Conservation (phyloP, 2,888 invertebrate genomes). For the Ligdia adustata region DNA sequence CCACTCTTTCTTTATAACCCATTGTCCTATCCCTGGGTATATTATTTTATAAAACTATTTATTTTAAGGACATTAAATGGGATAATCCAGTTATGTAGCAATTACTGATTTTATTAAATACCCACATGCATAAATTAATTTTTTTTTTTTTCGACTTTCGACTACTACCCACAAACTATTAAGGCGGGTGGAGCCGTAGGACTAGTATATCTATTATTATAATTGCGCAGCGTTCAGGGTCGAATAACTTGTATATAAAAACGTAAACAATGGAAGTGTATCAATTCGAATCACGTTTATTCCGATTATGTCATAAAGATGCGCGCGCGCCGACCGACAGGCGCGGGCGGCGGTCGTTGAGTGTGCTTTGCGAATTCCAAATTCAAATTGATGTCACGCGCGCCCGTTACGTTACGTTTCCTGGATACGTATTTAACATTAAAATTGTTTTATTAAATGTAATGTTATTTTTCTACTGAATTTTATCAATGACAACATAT, state of each 20-base stretch:
- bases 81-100: too few species aligned
- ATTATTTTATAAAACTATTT: too few species aligned
- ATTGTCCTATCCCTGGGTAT: too few species aligned
- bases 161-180: too few species aligned
- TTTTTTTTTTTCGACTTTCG: too few species aligned
- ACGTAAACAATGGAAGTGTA: slow-evolving; percentile 46
- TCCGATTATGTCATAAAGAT: slow-evolving; percentile 48
- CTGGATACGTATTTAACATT: slow-evolving; percentile 15
- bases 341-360: slow-evolving; percentile 2
- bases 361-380: slow-evolving; percentile 35
- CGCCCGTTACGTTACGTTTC: slow-evolving; percentile 33
- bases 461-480: too few species aligned
- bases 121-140: too few species aligned
- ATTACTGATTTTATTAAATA: too few species aligned
- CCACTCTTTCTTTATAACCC: too few species aligned
- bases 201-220: not conserved
- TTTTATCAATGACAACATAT: too few species aligned
- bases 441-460: slow-evolving; percentile 15
- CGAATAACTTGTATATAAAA: slow-evolving; percentile 35
- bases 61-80: too few species aligned
- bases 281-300: slow-evolving; percentile 48
- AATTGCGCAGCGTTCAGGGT: slow-evolving; percentile 20
- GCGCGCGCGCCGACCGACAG: slow-evolving; percentile 35
- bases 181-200: not conserved
- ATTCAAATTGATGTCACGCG: slow-evolving; percentile 50